Base-by-base conservation (phyloP, 2,888 invertebrate species). In the Agrilus mali region DNA sequence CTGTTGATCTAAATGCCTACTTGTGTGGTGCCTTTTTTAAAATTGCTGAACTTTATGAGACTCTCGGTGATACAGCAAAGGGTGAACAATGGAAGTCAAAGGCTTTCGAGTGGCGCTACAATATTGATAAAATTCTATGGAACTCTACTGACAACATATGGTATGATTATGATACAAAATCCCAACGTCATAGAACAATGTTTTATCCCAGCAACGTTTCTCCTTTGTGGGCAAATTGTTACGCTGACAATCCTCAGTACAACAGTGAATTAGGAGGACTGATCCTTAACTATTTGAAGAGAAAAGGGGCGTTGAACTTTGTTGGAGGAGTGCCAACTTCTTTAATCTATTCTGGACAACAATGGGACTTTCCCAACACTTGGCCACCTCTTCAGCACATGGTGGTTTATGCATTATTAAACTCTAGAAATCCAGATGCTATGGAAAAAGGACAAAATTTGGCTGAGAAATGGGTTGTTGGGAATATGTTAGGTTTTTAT, bases 331-430 rank as follows among this genome's bases (percentile, higher is more conserved):
- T 83, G 20, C 86, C 86, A 0, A 65, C 79, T 0, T 83, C 85
- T 1, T 56, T 84, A 33, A 66, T 69, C 32, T 65, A 71, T 15
- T 78, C 78, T 8, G 80, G 80, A 0, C 78, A 85, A 60, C 82
- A 86, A 59, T 83, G 86, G 86, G 86, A 86, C 60, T 80, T 77
- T 56, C 85, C 88, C 0, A 89, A 89, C 59, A 86, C 84, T 0
- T 90, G 89, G 89, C 81, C 89, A 0, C 89, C 89, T 4, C 72
- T 84, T 36, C 82, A 87, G 48, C 80, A 82, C 55, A 74, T 87
- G 41, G 66, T 83, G 2, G 76, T 88, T 3, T 74, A 80, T 58
- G 80, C 80, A 3, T 63, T 87, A 46, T 72, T 77, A 43, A 71
- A 74, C 32, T 72, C 80, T 7, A 70, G 69, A 0, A 72, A 72